Conservation (phyloP, 37 sponge, comb jelly and placozoan species). For the Spongilla lacustris region DNA sequence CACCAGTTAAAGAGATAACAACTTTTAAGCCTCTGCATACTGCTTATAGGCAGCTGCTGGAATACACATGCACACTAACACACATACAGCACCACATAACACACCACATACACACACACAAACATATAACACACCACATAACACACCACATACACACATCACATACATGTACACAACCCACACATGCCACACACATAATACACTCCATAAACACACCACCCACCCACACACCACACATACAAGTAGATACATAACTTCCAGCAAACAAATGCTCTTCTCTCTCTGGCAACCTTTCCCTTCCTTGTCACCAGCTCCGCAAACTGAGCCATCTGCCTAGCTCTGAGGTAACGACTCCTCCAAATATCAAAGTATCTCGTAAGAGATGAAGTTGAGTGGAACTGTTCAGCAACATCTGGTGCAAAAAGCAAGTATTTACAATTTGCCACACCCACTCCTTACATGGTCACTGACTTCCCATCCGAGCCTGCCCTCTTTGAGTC, state of each 20-base stretch:
- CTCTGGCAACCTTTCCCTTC: conserved; percentile 18
- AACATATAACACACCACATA: too few species aligned
- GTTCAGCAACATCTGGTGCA: conserved; percentile 16
- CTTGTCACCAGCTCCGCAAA: conserved; percentile 34
- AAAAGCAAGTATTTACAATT: too few species aligned
- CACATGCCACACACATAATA: neutral
- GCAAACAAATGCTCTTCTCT: conserved; percentile 16
- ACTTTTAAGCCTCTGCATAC: too few species aligned
- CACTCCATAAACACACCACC: too few species aligned
- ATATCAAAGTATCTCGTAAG: neutral
- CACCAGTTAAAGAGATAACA: too few species aligned
- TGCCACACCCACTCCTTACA: neutral
- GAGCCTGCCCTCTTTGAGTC: neutral
- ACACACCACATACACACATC: too few species aligned
- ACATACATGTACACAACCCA: too few species aligned
- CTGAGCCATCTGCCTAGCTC: conserved; percentile 26
- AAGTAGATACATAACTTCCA: conserved; percentile 63
- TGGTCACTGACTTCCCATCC: conserved; percentile 19
- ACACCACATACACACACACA: too few species aligned
- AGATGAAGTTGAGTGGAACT: neutral
- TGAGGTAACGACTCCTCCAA: conserved; percentile 19
- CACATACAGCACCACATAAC: too few species aligned
- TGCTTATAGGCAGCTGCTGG: too few species aligned
- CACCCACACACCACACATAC: neutral
- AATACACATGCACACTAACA: too few species aligned